phyloP scores from a whole-genome alignment of 2,797 vertebrate species.

The Enteromius paludinosus region DNA sequence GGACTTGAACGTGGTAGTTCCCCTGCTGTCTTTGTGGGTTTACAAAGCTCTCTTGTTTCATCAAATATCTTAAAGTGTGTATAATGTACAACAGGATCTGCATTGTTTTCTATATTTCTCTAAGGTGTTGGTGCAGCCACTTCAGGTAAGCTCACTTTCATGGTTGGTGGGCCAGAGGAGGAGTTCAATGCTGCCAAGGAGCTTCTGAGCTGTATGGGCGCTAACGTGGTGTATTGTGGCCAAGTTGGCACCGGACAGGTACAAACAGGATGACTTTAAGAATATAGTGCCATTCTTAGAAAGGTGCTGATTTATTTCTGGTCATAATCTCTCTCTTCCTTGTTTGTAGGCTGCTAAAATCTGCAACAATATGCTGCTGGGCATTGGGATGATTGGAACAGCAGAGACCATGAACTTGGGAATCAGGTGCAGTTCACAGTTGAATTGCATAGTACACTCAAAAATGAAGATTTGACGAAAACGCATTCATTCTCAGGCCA shows the following conservation, averaged over 20 bases:
- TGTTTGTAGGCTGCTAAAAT: constrained; percentile 93
- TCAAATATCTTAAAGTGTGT: neutral
- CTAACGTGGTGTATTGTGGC: constrained; percentile 94
- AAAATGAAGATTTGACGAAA: too few species aligned
- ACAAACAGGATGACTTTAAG: constrained; percentile 34
- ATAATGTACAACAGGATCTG: neutral
- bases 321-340: constrained; percentile 45
- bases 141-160: constrained; percentile 96
- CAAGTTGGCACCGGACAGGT: constrained; percentile 97
- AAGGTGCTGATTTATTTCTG: constrained; percentile 1
- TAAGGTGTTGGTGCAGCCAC: constrained; percentile 95
- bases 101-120: constrained; percentile 20
- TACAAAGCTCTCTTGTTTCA: too few species aligned
- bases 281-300: neutral
- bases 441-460: too few species aligned
- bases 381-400: constrained; percentile 97
- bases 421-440: constrained; percentile 84
- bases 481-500: too few species aligned
- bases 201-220: constrained; percentile 94
- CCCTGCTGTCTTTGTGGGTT: too few species aligned
- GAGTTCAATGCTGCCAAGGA: constrained; percentile 95
- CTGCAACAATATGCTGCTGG: constrained; percentile 99
- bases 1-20: too few species aligned
- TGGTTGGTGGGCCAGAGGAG: constrained; percentile 95
- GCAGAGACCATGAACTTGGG: constrained; percentile 98